Evolutionary conservation across 2,113 vertebrate species (phyloP).

Genomic region (Corythoichthys intestinalis): DNA sequence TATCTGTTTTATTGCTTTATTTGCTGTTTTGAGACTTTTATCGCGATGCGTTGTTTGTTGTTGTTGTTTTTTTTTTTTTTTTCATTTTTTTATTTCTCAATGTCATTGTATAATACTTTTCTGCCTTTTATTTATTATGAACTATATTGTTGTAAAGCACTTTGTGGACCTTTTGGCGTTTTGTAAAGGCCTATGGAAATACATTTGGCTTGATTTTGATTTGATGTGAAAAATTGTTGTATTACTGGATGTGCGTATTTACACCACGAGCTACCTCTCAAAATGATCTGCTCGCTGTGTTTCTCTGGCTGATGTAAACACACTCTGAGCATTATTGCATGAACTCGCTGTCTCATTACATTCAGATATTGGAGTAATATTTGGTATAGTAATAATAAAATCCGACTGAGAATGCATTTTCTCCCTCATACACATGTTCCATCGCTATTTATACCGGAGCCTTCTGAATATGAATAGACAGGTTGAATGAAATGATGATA

Average conservation of each 20-base stretch:
- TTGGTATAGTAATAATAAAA: conserved; percentile 26
- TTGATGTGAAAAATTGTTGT: too few relatives aligned
- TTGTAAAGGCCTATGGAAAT: too few relatives aligned
- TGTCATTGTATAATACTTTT: too few relatives aligned
- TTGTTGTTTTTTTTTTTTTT: too few relatives aligned
- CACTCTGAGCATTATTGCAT: conserved; percentile 40
- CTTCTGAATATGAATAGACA: conserved; percentile 59
- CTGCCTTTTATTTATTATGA: too few relatives aligned
- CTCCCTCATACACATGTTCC: conserved; percentile 26
- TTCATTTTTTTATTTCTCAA: too few relatives aligned
- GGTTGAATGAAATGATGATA: conserved; percentile 68
- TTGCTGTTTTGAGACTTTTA: too few relatives aligned
- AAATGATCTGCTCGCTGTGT: conserved; percentile 32
- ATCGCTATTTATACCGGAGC: conserved; percentile 29
- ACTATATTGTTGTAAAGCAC: too few relatives aligned
- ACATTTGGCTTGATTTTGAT: too few relatives aligned
- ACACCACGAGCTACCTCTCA: conserved; percentile 9
- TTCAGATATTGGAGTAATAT: conserved; percentile 41
- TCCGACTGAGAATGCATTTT: conserved; percentile 42
- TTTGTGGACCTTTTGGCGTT: too few relatives aligned
- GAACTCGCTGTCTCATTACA: conserved; percentile 52
- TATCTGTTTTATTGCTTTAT: too few relatives aligned
- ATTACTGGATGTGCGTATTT: conserved; percentile 3
- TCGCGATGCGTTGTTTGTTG: too few relatives aligned
- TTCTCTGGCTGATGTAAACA: conserved; percentile 7